Base-by-base conservation (phyloP, 2,888 invertebrate genomes). In the Malthinus seriepunctatus region DNA sequence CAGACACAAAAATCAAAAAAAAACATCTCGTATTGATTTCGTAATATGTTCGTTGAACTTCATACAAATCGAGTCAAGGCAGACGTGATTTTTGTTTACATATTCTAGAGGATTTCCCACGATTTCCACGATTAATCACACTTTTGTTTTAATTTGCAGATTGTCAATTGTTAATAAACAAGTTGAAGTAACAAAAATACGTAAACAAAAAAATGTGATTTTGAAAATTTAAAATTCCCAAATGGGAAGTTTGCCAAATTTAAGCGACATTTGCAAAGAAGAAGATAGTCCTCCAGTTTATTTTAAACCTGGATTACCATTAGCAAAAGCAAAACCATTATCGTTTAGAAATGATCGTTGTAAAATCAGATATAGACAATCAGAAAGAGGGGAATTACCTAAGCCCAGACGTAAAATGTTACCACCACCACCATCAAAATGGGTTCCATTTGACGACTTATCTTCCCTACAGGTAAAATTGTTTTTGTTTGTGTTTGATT, bases 231-330 rank as follows among this genome's bases (percentile, higher is more conserved):
- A 14, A 11, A 12, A 12, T 23, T 15, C 44, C 35, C 57, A 51
- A 42, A 87, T 87, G 87, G 87, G 87, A 51, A 87, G 87, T 69
- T 73, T 87, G 69, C 87, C 87, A 64, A 87, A 87, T 76, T 75
- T 87, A 58, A 86, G 86, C 72, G 86, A 86, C 70, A 78, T 87
- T 71, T 82, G 83, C 32, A 74, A 69, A 63, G 67, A 68, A 32
- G 72, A 70, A 35, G 55, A 56, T 9, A 54, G 23, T 33, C 23
- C 23, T 23, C 32, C 46, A 15, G 33, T 15, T 35, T 51, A 46
- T 23, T 52, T 50, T 11, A 55, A 46, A 44, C 32, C 33, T 14
- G 53, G 51, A 14, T 42, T 57, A 34, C 51, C 57, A 23, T 10
- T 39, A 10, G 48, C 37, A 31, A 46, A 51, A 14, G 60, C 37